phyloP scores from a whole-genome alignment of 2,888 invertebrate genomes.

The Sminthurides aquaticus region DNA sequence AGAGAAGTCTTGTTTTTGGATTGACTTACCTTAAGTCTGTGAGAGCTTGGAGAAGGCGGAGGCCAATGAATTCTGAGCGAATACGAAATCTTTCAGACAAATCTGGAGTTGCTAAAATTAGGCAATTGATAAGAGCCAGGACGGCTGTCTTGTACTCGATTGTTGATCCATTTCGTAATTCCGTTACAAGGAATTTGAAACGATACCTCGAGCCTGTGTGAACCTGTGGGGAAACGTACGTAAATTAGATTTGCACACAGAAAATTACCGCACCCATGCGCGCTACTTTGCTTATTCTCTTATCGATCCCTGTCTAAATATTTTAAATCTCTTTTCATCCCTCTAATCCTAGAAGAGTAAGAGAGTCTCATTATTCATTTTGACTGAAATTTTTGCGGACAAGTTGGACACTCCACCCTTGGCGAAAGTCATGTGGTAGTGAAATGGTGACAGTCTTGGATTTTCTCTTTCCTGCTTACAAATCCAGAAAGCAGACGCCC shows the following conservation, averaged over 20 bases:
- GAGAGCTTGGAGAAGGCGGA: conserved; percentile 77
- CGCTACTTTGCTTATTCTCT: background rate
- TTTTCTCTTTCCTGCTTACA: too few relatives aligned
- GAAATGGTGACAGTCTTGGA: too few relatives aligned
- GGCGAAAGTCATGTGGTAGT: too few relatives aligned
- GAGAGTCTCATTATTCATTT: background rate
- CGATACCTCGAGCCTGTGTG: conserved; percentile 82
- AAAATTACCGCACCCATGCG: background rate
- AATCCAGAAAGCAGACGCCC: too few relatives aligned
- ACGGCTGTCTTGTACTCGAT: conserved; percentile 86
- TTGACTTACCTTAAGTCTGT: conserved; percentile 73
- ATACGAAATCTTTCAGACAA: conserved; percentile 79
- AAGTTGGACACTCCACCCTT: too few relatives aligned
- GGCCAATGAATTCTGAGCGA: conserved; percentile 89
- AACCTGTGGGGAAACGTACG: conserved; percentile 53
- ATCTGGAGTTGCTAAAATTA: conserved; percentile 81
- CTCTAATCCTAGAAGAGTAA: too few relatives aligned
- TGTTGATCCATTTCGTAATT: conserved; percentile 70
- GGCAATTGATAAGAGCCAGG: conserved; percentile 89
- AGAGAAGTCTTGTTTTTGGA: conserved; percentile 8
- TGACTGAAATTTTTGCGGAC: too few relatives aligned
- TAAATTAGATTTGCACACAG: background rate
- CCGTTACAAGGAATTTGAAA: conserved; percentile 77
- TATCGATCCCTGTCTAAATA: background rate
- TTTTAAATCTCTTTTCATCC: too few relatives aligned